phyloP scores from a whole-genome alignment of 2,888 invertebrate genomes.

The Lochmaea capreae region DNA sequence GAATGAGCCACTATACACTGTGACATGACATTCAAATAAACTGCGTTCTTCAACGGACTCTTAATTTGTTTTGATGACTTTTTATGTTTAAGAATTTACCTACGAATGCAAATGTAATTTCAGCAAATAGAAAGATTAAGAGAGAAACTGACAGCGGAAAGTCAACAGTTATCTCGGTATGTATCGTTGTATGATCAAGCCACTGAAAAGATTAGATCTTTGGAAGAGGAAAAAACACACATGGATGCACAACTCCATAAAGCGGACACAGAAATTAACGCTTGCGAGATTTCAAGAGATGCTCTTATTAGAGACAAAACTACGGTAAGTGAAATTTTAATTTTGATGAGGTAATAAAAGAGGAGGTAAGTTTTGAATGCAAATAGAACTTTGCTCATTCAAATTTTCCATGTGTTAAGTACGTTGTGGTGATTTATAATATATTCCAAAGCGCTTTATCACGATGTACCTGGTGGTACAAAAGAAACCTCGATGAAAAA shows the following conservation, averaged over 20 bases:
- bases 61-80: not conserved
- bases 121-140: constrained; percentile 83
- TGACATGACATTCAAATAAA: no score
- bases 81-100: constrained; percentile 21
- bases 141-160: constrained; percentile 79
- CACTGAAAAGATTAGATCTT: constrained; percentile 72
- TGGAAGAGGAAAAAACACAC: constrained; percentile 82
- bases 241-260: constrained; percentile 82
- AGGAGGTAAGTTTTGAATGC: not conserved
- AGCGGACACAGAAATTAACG: constrained; percentile 81
- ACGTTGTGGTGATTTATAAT: no score
- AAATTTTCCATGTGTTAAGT: no score
- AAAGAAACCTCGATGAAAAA: no score
- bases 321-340: constrained; percentile 69
- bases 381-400: not conserved
- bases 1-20: no score
- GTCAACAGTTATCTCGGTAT: constrained; percentile 78
- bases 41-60: no score
- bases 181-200: constrained; percentile 76
- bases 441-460: no score
- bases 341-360: not conserved
- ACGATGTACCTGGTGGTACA: no score
- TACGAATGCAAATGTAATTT: constrained; percentile 37
- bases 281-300: constrained; percentile 78
- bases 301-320: constrained; percentile 81